phyloP scores from a whole-genome alignment of 2,797 vertebrate species.

The Tachyglossus aculeatus region DNA sequence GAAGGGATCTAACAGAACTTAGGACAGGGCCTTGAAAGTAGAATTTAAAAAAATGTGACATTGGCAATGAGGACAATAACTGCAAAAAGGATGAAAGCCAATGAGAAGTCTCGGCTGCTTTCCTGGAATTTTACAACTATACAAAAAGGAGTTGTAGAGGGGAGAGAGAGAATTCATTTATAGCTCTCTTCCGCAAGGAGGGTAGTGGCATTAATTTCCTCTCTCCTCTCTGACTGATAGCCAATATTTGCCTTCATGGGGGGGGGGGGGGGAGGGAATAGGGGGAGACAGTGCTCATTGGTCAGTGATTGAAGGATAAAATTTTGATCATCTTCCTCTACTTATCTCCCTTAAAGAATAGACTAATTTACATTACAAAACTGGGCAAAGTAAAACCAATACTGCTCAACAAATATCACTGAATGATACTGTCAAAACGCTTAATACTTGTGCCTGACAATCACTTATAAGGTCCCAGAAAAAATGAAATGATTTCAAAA shows the following conservation, averaged over 20 bases:
- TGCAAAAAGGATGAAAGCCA: slow-evolving; percentile 10
- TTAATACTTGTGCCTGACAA: no score
- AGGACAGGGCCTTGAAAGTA: no score
- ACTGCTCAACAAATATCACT: no score
- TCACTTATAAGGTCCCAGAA: background rate
- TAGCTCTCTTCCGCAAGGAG: background rate
- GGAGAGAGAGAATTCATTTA: background rate
- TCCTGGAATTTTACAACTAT: background rate
- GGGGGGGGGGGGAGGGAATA: no score
- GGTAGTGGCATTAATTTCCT: background rate
- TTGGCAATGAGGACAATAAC: background rate
- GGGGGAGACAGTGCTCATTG: no score
- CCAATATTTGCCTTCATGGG: no score
- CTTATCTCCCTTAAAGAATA: no score
- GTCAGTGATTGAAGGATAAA: no score
- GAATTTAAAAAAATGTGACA: background rate
- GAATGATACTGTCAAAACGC: no score
- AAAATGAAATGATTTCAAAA: background rate
- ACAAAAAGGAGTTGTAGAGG: background rate
- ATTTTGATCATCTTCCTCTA: no score
- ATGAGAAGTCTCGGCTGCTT: background rate
- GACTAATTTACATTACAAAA: no score
- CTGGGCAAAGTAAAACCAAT: no score
- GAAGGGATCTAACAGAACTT: slow-evolving; percentile 3
- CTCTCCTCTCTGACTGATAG: background rate